Evolutionary conservation across 2,113 vertebrate species (phyloP), one percentile per base, ranked within the genome.

Genomic region (Zeus faber): DNA sequence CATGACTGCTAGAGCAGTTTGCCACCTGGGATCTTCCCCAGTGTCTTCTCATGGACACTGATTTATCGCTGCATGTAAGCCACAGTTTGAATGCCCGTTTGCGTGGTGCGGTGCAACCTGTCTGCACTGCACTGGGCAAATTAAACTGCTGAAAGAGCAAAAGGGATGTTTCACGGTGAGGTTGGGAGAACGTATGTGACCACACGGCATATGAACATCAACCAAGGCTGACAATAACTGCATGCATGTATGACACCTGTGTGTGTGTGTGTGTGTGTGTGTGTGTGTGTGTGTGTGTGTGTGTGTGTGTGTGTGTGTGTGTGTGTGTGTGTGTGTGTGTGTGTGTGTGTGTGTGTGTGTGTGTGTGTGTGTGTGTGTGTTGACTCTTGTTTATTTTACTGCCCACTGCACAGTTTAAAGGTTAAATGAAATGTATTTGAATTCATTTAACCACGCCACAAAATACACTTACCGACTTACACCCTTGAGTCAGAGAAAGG

Each of bases 121-220:
- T 69, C 70, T 65, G 51, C 54, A 71, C 51, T 22, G 41, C 41
- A 58, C 58, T 49, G 54, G 61, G 54, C 50, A 67, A 69, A 62
- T 58, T 58, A 72, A 68, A 59, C 44, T 26, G 11, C 22, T 57
- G 61, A 67, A 29, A 58, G 20, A 2, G 41, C n/a, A 47, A 47
- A 6, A 26, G 20, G 6, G 25, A 27, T 9, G 13, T 5, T 24
- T 37, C 47, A 16, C 11, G 67, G 3, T 22, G 18, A 29, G 54
- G 13, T 29, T 56, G 43, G 39, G 54, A 51, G 35, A 5, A 22
- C 29, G 62, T 16, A 48, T 31, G 5, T 22, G 16, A 25, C 52
- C 33, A 53, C 25, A 44, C 69, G 57, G 62, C 33, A 49, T 6
- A 55, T n/a, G 10, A 41, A 41, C n/a, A 18, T 41, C 17, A 20